Base-by-base conservation (phyloP, 2,113 vertebrate species). In the Lathamus discolor region DNA sequence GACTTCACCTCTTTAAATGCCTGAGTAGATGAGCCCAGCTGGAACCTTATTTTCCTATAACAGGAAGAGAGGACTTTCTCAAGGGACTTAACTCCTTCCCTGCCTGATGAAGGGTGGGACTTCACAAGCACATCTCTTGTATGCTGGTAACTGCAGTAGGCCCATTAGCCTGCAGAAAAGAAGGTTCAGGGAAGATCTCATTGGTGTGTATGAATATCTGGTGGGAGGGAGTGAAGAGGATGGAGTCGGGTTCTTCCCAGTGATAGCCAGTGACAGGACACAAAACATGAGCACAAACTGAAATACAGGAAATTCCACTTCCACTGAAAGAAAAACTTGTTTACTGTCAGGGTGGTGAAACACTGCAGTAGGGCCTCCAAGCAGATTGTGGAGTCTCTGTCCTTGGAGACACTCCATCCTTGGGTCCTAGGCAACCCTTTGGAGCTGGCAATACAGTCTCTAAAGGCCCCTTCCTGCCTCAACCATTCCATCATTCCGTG, bases 201-300 rank as follows among this genome's bases (percentile, higher is more conserved):
- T 15, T 46, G 66, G 5, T 49, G 4, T 33, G 4, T 17, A 3
- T 12, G n/a, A 69, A 15, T 22, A n/a, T 23, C 44, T 86, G 13
- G 52, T 62, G 41, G 25, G 23, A 78, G 17, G 29, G 13, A 62
- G 16, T 11, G 25, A 73, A 73, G 37, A 62, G 44, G 17, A 14
- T 28, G 27, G 19, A 83, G 25, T 28, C 78, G 83, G 57, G 43
- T n/a, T 75, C 37, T 49, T 28, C n/a, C 59, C 66, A 63, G 35
- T n/a, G 33, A 17, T 46, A 28, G 17, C 62, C 70, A 76, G 17
- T 41, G 35, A 63, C 37, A 82, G 55, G 6, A 62, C 13, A 62
- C 17, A 10, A 74, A 31, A 17, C 17, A 59, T 0, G 0, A 82
- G 46, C 3, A 1, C 12, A 49, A 37, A 57, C 2, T 51, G 33